phyloP scores from a whole-genome alignment of 2,797 vertebrate species.

The Falco berigora region DNA sequence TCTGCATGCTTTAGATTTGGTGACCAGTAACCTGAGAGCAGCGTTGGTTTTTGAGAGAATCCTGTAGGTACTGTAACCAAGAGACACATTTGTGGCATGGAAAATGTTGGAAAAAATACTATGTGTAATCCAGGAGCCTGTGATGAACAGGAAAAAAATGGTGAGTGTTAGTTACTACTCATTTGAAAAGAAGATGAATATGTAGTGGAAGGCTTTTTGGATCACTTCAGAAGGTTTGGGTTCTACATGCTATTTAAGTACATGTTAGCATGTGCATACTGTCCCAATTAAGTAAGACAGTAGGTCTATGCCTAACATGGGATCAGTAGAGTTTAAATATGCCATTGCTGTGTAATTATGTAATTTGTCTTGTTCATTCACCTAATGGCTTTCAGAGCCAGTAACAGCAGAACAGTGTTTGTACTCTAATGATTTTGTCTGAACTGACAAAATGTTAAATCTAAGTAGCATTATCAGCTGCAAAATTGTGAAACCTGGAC shows the following conservation, averaged over 20 bases:
- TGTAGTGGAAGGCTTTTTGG: neutral
- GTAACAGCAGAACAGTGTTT: neutral
- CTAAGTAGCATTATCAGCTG: neutral
- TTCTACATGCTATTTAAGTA: neutral
- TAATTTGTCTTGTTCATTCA: neutral
- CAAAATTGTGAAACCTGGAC: neutral
- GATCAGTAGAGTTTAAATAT: neutral
- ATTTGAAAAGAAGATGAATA: neutral
- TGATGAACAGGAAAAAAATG: neutral
- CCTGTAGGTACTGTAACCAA: neutral
- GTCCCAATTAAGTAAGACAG: neutral
- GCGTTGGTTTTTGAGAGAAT: neutral
- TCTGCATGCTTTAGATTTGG: neutral
- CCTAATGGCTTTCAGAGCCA: neutral
- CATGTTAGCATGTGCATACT: neutral
- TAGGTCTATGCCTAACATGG: neutral
- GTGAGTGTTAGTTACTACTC: neutral
- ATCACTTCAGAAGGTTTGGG: neutral
- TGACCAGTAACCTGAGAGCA: neutral
- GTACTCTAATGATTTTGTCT: neutral
- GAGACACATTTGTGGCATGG: neutral
- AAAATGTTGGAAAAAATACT: neutral
- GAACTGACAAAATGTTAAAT: neutral
- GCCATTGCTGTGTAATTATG: neutral
- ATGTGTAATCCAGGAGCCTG: neutral